Conservation (phyloP, 2,113 vertebrate species). For the Apteryx owenii region DNA sequence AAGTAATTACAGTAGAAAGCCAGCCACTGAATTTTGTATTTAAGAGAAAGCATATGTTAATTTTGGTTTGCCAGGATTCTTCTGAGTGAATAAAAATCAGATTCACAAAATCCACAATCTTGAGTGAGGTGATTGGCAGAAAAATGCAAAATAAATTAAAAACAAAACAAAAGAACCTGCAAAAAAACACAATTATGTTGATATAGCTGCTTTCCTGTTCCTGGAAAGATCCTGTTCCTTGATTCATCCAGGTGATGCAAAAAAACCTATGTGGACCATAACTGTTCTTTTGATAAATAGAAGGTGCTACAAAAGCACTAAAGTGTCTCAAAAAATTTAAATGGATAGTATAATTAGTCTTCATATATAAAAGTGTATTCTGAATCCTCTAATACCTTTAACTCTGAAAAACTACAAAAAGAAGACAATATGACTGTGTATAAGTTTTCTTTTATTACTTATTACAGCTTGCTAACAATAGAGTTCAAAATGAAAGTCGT, state of each 20-base stretch:
- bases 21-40: background rate
- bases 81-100: background rate
- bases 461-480: background rate
- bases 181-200: background rate
- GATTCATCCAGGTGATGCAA: background rate
- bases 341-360: background rate
- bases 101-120: background rate
- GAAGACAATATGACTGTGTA: background rate
- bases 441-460: background rate
- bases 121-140: background rate
- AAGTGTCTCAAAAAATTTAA: background rate
- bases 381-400: background rate
- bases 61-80: background rate
- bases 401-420: background rate
- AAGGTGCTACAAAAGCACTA: background rate
- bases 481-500: background rate
- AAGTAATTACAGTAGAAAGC: fast-evolving
- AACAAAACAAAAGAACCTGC: too few species aligned
- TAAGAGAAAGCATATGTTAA: background rate
- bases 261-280: background rate
- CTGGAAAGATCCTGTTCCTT: background rate
- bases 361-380: background rate
- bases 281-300: background rate
- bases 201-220: background rate
- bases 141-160: background rate